Percentiles rank a stretch among this genome's conserved stretches.
These are phyloP conservation scores for Anaspis maculata DNA, from an alignment of 2,888 invertebrate species.

Conservation along the genomic window DNA sequence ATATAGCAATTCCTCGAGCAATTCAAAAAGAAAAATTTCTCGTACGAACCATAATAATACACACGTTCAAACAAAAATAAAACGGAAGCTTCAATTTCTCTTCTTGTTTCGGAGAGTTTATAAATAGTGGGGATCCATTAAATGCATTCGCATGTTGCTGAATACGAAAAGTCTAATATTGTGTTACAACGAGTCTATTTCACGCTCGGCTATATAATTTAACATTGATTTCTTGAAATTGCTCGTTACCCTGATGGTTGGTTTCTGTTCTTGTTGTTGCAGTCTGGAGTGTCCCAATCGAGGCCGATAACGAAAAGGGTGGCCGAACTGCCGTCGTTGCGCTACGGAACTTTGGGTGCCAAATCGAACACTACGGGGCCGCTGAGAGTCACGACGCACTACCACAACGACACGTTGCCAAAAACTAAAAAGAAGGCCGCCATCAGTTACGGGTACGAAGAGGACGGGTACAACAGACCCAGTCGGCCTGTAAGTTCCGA, in stretches of 20 bases:
- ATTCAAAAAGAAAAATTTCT: no score
- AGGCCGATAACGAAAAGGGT: slow-evolving; percentile 20
- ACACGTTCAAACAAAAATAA: no score
- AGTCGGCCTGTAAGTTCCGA: slow-evolving; percentile 21
- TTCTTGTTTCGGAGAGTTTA: no score
- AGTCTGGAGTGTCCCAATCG: slow-evolving; percentile 9
- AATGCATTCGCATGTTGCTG: no score
- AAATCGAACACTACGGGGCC: slow-evolving; percentile 27
- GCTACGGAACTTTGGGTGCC: slow-evolving; percentile 31
- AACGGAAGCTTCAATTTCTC: no score
- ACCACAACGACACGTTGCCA: slow-evolving; percentile 16
- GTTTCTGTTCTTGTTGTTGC: slow-evolving; percentile 1
- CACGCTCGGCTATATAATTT: no score
- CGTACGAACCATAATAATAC: no score
- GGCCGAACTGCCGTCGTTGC: slow-evolving; percentile 33
- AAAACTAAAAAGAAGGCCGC: not conserved
- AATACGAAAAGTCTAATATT: no score
- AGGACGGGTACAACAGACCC: slow-evolving; percentile 14
- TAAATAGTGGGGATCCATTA: no score
- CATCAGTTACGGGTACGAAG: not conserved
- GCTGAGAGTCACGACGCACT: slow-evolving; percentile 20
- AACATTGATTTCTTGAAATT: not conserved
- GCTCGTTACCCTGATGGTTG: no score
- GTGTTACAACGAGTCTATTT: no score
- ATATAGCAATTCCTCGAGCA: no score